Evolutionary conservation across 2,797 vertebrate species (phyloP).

Genomic region (Enteromius unitaeniatus): DNA sequence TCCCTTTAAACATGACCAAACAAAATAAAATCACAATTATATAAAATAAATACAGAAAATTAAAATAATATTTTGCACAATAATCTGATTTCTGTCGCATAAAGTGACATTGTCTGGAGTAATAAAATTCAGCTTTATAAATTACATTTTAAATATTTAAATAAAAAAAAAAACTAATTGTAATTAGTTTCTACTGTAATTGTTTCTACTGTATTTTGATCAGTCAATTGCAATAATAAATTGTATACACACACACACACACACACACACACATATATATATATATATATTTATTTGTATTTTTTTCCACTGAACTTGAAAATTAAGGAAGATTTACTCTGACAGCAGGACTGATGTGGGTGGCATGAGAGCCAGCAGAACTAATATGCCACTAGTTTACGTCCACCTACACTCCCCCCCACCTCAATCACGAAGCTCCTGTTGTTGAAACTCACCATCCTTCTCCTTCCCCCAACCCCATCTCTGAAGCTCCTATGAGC

Average conservation of each 20-base stretch:
- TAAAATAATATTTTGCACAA: neutral
- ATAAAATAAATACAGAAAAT: neutral
- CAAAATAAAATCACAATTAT: neutral
- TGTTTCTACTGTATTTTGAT: neutral
- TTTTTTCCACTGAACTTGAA: too few relatives aligned
- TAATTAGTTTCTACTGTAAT: too few relatives aligned
- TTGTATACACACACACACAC: neutral
- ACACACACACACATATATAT: neutral
- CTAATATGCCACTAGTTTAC: slow-evolving; percentile 7
- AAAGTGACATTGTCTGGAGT: neutral
- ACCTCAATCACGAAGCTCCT: neutral
- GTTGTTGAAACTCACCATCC: slow-evolving; percentile 7
- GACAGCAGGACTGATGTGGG: slow-evolving; percentile 53
- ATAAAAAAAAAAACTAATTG: neutral
- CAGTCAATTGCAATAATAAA: neutral
- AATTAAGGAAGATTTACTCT: slow-evolving; percentile 61
- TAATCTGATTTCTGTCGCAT: neutral
- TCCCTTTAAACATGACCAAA: neutral
- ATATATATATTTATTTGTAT: too few relatives aligned
- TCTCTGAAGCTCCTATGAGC: slow-evolving; percentile 53
- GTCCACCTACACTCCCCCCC: slow-evolving; percentile 25
- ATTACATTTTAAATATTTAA: neutral
- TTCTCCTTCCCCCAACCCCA: slow-evolving; percentile 14
- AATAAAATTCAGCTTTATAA: neutral
- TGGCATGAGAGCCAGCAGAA: slow-evolving; percentile 48